Percentiles rank a stretch among this genome's conserved stretches.
These are phyloP conservation scores for Enoplosus armatus DNA, from an alignment of 2,797 vertebrate species.

Conservation along the genomic window DNA sequence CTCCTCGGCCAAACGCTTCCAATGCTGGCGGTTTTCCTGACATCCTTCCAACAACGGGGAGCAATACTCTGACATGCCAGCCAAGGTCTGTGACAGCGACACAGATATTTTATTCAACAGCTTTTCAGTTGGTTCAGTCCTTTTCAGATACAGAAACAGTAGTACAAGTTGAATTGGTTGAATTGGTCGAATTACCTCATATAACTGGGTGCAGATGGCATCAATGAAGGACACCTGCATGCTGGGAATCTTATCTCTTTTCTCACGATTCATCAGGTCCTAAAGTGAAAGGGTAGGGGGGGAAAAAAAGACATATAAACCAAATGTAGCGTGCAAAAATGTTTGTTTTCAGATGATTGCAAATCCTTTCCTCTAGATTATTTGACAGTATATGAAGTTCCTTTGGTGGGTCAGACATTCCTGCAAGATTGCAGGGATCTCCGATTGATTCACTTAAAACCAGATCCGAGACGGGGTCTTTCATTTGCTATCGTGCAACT, in stretches of 20 bases:
- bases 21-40: constrained; percentile 93
- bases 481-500: not conserved
- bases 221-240: constrained; percentile 99
- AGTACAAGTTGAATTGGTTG: not conserved
- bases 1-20: constrained; percentile 93
- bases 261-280: constrained; percentile 99
- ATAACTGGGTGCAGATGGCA: constrained; percentile 94
- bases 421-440: not conserved
- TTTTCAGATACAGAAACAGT: not conserved
- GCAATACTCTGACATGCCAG: constrained; percentile 90
- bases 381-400: not conserved
- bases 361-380: no score
- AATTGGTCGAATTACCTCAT: constrained; percentile 88
- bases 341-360: not conserved
- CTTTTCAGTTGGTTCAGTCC: not conserved
- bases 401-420: not conserved
- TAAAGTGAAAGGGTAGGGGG: constrained; percentile 68
- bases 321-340: not conserved
- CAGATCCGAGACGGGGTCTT: not conserved
- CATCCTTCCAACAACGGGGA: constrained; percentile 96
- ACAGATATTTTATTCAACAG: constrained; percentile 12
- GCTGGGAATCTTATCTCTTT: constrained; percentile 97
- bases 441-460: not conserved
- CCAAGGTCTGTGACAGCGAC: constrained; percentile 87
- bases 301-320: not conserved